These are phyloP conservation scores for Carollia perspicillata DNA, from an alignment of 2,113 vertebrate species.

Conservation along the genomic window DNA sequence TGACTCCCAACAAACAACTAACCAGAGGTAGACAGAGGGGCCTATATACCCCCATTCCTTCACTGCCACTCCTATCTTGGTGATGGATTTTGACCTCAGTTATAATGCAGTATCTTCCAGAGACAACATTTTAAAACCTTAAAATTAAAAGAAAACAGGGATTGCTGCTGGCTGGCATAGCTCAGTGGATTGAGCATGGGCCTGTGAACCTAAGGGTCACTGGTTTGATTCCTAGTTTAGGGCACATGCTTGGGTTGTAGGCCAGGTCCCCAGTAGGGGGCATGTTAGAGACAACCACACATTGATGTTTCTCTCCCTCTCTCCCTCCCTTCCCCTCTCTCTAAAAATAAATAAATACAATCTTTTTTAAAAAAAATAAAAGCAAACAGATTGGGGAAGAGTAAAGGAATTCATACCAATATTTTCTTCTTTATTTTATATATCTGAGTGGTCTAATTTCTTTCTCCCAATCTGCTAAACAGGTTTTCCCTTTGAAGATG, in stretches of 20 bases:
- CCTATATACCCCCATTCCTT: neutral
- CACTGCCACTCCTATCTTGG: neutral
- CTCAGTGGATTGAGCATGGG: no score
- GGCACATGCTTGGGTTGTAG: no score
- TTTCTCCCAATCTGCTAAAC: neutral
- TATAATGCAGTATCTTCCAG: slow-evolving; percentile 1
- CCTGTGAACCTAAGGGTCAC: no score
- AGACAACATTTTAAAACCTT: slow-evolving; percentile 39
- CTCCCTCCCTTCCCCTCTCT: no score
- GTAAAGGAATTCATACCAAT: neutral
- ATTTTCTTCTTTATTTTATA: neutral
- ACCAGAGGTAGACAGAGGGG: slow-evolving; percentile 30
- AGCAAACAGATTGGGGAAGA: neutral
- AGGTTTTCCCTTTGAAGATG: neutral
- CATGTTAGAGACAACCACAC: no score
- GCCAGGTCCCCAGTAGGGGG: no score
- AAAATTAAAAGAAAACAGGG: neutral
- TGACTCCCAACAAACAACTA: neutral
- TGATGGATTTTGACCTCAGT: slow-evolving; percentile 53
- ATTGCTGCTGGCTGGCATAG: no score
- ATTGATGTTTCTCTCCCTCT: no score
- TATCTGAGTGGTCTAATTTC: neutral
- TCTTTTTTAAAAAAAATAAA: no score
- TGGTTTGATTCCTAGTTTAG: no score
- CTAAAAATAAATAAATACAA: no score